Evolutionary conservation across 2,888 invertebrate species (phyloP), one percentile per base, ranked within the genome.

Genomic region (Ornithoptera alexandrae): DNA sequence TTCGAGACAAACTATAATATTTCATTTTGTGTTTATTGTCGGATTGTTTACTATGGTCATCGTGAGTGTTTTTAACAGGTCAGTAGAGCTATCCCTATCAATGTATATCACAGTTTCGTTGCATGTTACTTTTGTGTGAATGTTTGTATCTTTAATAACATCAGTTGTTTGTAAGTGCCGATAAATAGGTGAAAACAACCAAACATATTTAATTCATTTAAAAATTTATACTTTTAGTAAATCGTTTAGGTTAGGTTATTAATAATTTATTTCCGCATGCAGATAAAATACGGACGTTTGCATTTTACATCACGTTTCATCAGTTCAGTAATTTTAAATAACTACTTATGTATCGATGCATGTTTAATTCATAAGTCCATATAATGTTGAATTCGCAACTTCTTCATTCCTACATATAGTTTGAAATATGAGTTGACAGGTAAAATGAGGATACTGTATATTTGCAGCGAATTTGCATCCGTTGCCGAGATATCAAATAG

Each of bases 1-100:
- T 70, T 53, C 18, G 58, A 64, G 59, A 61, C 36, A 76, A 76
- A 77, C 78, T 78, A 75, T 10, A 20, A 57, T 75, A 70, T 77
- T 72, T 76, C 78, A 71, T 75, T 74, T 66, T 71, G 74, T 73
- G 68, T 76, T 59, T 67, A 46, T 75, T 76, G 74, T 81, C 84
- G 90, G 91, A 90, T 90, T 88, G 83, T 88, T 88, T 86, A 91
- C 82, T 86, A 92, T 92, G 92, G 92, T 92, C 84, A 92, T 92
- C 81, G 91, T 92, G 84, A 87, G 92, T 84, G 92, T 92, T 81
- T 92, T 92, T 83, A 92, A 89, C 87, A 92, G 92, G 92, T 92
- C 79, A 86, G 90, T 86, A 56, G 70, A 57, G n/a, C 72, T 57
- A 65, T 63, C 67, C 30, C 69, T 65, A 67, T 15, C 72, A 71